Evolutionary conservation across 2,797 vertebrate genomes (phyloP).

Genomic region (Eulemur albifrons): DNA sequence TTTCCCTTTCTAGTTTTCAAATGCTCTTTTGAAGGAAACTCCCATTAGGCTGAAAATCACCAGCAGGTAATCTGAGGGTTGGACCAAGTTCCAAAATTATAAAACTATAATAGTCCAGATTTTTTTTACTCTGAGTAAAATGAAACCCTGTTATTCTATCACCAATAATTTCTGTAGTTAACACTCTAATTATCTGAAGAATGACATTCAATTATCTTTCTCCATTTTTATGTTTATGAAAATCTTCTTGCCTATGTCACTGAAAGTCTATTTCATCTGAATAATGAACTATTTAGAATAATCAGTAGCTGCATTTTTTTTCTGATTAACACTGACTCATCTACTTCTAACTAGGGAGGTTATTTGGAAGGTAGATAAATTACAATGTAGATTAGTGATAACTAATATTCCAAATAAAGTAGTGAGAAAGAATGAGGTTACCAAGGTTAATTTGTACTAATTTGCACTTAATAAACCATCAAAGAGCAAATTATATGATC

Average conservation of each 20-base stretch:
- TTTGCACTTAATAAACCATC: constrained; percentile 48
- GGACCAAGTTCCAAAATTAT: neutral
- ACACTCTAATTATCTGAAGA: constrained; percentile 5
- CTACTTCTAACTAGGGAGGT: neutral
- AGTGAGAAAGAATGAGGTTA: constrained; percentile 17
- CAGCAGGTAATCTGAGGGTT: neutral
- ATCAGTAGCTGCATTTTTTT: constrained; percentile 10
- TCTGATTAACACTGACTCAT: neutral
- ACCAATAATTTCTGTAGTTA: neutral
- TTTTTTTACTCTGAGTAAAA: neutral
- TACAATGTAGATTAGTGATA: constrained; percentile 7
- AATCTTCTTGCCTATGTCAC: neutral
- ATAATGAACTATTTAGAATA: constrained; percentile 42
- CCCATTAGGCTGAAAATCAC: neutral
- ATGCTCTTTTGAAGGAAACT: neutral
- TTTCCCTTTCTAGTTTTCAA: neutral
- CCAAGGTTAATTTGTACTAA: constrained; percentile 52
- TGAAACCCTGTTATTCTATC: neutral
- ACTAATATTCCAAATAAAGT: constrained; percentile 36
- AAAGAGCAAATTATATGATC: constrained; percentile 49
- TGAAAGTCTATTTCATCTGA: neutral
- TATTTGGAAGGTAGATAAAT: neutral
- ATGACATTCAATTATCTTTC: constrained; percentile 37
- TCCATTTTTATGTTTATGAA: constrained; percentile 2
- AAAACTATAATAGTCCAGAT: neutral